Percentiles rank a stretch among this genome's conserved stretches.
Evolutionary conservation across 2,888 invertebrate genomes (phyloP).

Genomic region (Sisyra nigra): DNA sequence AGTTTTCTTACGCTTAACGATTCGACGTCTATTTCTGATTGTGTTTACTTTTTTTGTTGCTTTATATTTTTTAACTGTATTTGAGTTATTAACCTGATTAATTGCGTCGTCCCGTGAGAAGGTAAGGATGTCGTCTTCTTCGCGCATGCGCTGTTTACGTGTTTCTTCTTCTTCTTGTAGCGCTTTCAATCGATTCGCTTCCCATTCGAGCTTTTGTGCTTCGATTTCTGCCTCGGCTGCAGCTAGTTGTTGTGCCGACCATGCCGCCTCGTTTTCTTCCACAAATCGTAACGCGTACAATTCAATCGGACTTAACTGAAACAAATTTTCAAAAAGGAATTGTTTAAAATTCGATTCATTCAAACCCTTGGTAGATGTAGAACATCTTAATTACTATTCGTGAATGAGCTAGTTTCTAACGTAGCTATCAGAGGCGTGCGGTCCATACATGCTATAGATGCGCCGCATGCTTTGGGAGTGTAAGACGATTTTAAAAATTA

Average conservation of each 20-base stretch:
- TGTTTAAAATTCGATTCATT: too few species aligned
- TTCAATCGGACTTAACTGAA: slow-evolving; percentile 82
- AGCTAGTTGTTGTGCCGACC: slow-evolving; percentile 71
- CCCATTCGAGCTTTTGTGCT: slow-evolving; percentile 75
- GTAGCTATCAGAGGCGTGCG: too few species aligned
- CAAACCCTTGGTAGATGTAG: too few species aligned
- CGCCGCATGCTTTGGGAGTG: too few species aligned
- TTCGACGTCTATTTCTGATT: slow-evolving; percentile 4
- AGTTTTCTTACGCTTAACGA: slow-evolving; percentile 7
- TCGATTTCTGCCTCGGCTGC: slow-evolving; percentile 81
- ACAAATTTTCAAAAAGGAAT: slow-evolving; percentile 9
- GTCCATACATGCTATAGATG: too few species aligned
- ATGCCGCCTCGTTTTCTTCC: slow-evolving; percentile 67
- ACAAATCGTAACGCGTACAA: slow-evolving; percentile 88
- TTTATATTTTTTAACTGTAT: slow-evolving; percentile 18
- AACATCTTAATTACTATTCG: too few species aligned
- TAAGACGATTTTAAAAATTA: too few species aligned
- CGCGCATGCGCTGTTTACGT: slow-evolving; percentile 37
- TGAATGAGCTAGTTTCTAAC: too few species aligned
- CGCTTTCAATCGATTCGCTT: slow-evolving; percentile 62
- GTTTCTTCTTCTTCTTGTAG: slow-evolving; percentile 48
- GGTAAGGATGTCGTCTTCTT: slow-evolving; percentile 48
- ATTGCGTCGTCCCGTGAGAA: slow-evolving; percentile 62
- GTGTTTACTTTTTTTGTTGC: neutral
- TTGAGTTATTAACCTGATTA: slow-evolving; percentile 65